Percentiles rank a stretch among this genome's conserved stretches.
Evolutionary conservation across 2,888 invertebrate species (phyloP).

Genomic region (Catocala fraxini): DNA sequence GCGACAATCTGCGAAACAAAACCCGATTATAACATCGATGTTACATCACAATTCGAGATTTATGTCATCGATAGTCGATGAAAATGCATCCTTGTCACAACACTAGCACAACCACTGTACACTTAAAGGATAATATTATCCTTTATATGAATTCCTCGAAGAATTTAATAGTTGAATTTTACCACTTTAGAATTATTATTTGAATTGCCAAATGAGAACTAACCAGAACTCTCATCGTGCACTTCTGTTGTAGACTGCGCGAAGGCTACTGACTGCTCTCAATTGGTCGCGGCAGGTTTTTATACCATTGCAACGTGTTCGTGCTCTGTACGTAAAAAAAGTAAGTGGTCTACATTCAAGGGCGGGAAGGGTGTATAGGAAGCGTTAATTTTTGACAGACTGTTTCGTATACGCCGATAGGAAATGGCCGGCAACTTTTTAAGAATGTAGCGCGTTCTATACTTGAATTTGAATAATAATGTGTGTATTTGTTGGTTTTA

Average conservation of each 20-base stretch:
- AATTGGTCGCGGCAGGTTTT: slow-evolving; percentile 75
- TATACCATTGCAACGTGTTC: slow-evolving; percentile 70
- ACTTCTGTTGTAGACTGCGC: slow-evolving; percentile 86
- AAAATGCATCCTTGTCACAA: slow-evolving; percentile 34
- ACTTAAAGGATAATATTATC: slow-evolving; percentile 13
- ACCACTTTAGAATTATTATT: slow-evolving; percentile 38
- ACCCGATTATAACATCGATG: slow-evolving; percentile 44
- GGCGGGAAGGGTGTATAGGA: slow-evolving; percentile 85
- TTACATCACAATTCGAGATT: slow-evolving; percentile 40
- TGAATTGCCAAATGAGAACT: slow-evolving; percentile 64
- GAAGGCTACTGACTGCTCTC: slow-evolving; percentile 85
- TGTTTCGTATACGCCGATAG: slow-evolving; percentile 52
- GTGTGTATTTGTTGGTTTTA: no score
- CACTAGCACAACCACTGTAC: slow-evolving; percentile 51
- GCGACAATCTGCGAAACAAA: slow-evolving; percentile 85
- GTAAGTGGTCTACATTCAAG: slow-evolving; percentile 81
- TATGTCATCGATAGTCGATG: slow-evolving; percentile 26
- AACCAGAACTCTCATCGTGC: slow-evolving; percentile 86
- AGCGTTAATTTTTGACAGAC: slow-evolving; percentile 74
- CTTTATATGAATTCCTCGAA: neutral
- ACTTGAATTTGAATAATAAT: slow-evolving; percentile 5
- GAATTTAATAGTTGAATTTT: slow-evolving; percentile 6
- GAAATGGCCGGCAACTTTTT: slow-evolving; percentile 59
- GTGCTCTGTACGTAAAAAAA: slow-evolving; percentile 81
- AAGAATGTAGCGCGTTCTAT: slow-evolving; percentile 19